A percentile compares a stretch with the other conserved stretches of the same genome.
phyloP scores from a whole-genome alignment of 2,888 invertebrate genomes.

The Pollenia griseotomentosa region DNA sequence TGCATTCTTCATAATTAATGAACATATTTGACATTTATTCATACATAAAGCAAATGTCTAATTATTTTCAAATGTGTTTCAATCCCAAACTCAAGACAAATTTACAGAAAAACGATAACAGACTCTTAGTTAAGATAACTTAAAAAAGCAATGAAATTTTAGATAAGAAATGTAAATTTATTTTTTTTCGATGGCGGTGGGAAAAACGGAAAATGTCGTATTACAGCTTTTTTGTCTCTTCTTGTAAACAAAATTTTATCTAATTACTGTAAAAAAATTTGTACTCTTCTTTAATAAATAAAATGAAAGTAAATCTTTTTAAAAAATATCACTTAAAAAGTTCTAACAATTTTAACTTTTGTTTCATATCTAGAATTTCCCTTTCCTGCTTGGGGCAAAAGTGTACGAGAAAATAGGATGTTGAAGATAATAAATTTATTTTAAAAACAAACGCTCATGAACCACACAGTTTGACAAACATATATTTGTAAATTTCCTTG shows the following conservation, averaged over 20 bases:
- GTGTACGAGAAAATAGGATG: conserved; percentile 22
- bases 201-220: too few species aligned
- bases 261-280: too few species aligned
- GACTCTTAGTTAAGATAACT: background rate
- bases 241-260: too few species aligned
- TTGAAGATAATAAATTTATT: conserved; percentile 38
- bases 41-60: too few species aligned
- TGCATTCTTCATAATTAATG: background rate
- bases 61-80: too few species aligned
- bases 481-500: conserved; percentile 31
- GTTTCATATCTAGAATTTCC: conserved; percentile 10
- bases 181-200: too few species aligned
- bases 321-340: background rate
- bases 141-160: background rate
- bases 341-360: background rate
- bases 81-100: too few species aligned
- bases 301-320: too few species aligned
- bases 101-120: too few species aligned
- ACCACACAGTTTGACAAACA: conserved; percentile 5
- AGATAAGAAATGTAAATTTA: too few species aligned
- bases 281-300: too few species aligned
- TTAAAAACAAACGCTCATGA: conserved; percentile 8
- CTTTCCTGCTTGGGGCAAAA: conserved; percentile 34
- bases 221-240: too few species aligned
- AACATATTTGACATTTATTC: background rate